Conservation (phyloP, 1,140 invertebrate species). For the Drusus annulatus region DNA sequence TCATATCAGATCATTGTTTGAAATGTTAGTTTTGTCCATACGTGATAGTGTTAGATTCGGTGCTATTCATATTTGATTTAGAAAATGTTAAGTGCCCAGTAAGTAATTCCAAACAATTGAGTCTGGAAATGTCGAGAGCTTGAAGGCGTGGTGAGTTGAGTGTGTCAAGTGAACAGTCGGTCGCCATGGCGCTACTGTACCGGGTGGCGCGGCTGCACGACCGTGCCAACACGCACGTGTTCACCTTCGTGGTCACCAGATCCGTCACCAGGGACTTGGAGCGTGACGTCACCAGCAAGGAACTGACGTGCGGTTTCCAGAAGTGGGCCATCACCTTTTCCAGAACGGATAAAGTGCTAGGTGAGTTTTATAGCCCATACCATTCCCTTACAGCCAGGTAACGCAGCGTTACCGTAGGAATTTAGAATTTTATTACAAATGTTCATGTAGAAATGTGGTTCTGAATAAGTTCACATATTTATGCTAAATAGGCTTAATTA, state of each 20-base stretch:
- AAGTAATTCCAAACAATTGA: too few relatives aligned
- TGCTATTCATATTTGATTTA: slow-evolving; percentile 14
- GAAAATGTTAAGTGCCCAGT: slow-evolving; percentile 1
- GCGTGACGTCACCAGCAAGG: slow-evolving; percentile 87
- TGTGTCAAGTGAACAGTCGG: neutral
- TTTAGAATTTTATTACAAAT: too few relatives aligned
- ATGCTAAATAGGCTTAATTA: too few relatives aligned
- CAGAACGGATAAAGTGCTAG: slow-evolving; percentile 79
- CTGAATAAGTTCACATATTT: too few relatives aligned
- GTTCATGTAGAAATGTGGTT: too few relatives aligned
- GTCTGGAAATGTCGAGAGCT: too few relatives aligned
- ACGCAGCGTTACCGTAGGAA: too few relatives aligned
- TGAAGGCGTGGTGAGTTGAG: too few relatives aligned
- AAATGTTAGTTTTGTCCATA: slow-evolving; percentile 22
- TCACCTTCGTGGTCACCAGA: slow-evolving; percentile 87
- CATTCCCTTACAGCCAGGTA: too few relatives aligned
- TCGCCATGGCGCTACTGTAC: slow-evolving; percentile 85
- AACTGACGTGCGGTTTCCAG: slow-evolving; percentile 89
- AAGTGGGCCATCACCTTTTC: slow-evolving; percentile 91
- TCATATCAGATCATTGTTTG: neutral
- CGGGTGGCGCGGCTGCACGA: slow-evolving; percentile 89
- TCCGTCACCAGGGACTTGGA: slow-evolving; percentile 85
- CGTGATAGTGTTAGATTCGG: slow-evolving; percentile 25
- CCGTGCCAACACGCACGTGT: slow-evolving; percentile 87
- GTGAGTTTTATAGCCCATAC: slow-evolving; percentile 54